These are phyloP conservation scores for Choristoneura fumiferana DNA, from an alignment of 1,140 invertebrate species.

Conservation along the genomic window DNA sequence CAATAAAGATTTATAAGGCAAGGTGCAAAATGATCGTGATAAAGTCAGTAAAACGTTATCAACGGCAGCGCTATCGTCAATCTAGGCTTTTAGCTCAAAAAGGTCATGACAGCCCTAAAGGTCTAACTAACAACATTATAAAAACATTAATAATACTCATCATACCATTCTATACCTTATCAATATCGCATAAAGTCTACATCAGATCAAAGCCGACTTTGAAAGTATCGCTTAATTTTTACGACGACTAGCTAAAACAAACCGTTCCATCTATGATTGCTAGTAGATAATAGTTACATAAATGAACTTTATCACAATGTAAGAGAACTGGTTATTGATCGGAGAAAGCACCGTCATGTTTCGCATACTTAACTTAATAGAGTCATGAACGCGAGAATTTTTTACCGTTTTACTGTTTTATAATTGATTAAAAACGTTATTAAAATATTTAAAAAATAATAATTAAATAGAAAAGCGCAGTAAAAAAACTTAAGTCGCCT, in stretches of 20 bases:
- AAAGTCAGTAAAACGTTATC: neutral
- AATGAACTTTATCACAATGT: neutral
- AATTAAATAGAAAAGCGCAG: slow-evolving; percentile 19
- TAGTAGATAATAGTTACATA: neutral
- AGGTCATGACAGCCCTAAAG: slow-evolving; percentile 3
- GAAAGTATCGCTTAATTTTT: slow-evolving; percentile 23
- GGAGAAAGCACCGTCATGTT: neutral
- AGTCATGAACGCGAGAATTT: neutral
- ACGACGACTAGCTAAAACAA: slow-evolving; percentile 16
- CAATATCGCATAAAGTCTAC: neutral
- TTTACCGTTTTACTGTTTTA: slow-evolving; percentile 10
- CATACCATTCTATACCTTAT: neutral
- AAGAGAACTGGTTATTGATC: neutral
- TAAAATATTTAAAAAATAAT: slow-evolving; percentile 34
- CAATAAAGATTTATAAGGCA: neutral
- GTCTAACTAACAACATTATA: neutral
- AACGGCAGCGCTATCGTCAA: neutral
- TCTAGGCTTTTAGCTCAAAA: slow-evolving; percentile 18
- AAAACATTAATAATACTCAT: neutral
- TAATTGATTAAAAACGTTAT: slow-evolving; percentile 15
- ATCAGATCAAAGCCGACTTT: neutral
- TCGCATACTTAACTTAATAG: slow-evolving; percentile 17
- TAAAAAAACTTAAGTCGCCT: slow-evolving; percentile 21
- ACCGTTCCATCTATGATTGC: slow-evolving; percentile 17
- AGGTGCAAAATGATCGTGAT: neutral